Evolutionary conservation across 2,113 vertebrate genomes (phyloP), one percentile per base, ranked within the genome.

Genomic region (Rousettus leschenaultii): DNA sequence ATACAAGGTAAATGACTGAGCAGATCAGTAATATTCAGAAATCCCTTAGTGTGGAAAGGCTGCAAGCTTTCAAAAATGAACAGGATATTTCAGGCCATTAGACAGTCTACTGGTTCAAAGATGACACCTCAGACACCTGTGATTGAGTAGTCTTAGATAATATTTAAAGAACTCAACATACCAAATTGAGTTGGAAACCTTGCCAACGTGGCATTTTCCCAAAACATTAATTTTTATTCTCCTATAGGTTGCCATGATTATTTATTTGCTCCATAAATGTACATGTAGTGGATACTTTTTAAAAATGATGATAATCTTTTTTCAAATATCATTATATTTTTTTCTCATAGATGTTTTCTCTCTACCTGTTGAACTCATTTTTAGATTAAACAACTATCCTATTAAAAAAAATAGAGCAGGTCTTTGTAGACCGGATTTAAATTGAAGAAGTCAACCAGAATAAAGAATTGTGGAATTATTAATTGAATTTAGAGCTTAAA

Each of bases 81-180:
- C 95, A 96, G 30, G 57, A 35, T 97, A 73, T 95, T 93, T 92
- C 38, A 91, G 85, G 18, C 59, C 85, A 10, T 78, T 82, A 83
- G 30, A 89, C 21, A 75, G n/a, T 35, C n/a, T 71, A 38, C 26
- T 89, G 40, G 13, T 57, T 92, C 86, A 91, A 95, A 98, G 88
- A 55, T 11, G 88, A 75, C 0, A 45, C 15, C 26, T 96, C 12
- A 22, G 96, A 96, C 97, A 93, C 63, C 16, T 73, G 45, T 77
- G 22, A 66, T 96, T 95, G 18, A 92, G 38, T 78, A 87, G 12
- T 21, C 40, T 68, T 95, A 95, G n/a, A 68, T 82, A 89, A 70
- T 89, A 70, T 96, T 98, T 97, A 71, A 97, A 95, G 92, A 97
- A 97, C 65, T 96, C 85, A 87, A 83, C 26, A 91, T 94, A 95